phyloP scores from a whole-genome alignment of 1,140 invertebrate species.

The Uloborus diversus region DNA sequence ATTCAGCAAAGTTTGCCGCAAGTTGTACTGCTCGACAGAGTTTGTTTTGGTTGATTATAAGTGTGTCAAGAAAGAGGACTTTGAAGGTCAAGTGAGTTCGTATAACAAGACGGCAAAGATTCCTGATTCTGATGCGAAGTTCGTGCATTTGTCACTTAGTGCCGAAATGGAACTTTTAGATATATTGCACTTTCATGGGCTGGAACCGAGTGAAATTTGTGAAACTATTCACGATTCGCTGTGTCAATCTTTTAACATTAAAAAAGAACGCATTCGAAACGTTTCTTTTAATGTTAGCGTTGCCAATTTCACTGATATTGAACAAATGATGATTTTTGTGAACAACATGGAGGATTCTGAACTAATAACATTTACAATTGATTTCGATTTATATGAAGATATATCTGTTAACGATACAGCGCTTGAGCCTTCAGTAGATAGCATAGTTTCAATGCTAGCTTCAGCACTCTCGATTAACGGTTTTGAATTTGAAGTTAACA shows the following conservation, averaged over 20 bases:
- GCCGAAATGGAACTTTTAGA: constrained; percentile 32
- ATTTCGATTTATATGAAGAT: constrained; percentile 41
- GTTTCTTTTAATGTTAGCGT: constrained; percentile 31
- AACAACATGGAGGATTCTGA: constrained; percentile 13
- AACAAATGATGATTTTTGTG: constrained; percentile 3
- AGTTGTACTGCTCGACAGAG: constrained; percentile 50
- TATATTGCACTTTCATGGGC: constrained; percentile 3
- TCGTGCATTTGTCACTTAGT: constrained; percentile 25
- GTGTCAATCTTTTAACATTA: constrained; percentile 28
- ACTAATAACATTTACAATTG: constrained; percentile 27
- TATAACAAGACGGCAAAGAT: neutral
- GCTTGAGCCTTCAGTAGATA: constrained; percentile 47
- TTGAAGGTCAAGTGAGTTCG: neutral
- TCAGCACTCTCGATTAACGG: constrained; percentile 28
- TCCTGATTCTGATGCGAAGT: constrained; percentile 2
- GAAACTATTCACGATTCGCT: constrained; percentile 24
- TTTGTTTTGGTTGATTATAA: constrained; percentile 48
- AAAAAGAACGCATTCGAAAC: constrained; percentile 35
- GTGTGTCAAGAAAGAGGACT: constrained; percentile 39
- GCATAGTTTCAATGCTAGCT: constrained; percentile 36
- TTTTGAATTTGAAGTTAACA: constrained; percentile 43
- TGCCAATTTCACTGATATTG: neutral
- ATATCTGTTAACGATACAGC: neutral
- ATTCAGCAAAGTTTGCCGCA: constrained; percentile 49
- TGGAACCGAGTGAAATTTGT: neutral